A percentile compares a stretch with the other conserved stretches of the same genome.
Conservation (phyloP, 92 coral and sea anemone genomes). For the Porites cylindrica region DNA sequence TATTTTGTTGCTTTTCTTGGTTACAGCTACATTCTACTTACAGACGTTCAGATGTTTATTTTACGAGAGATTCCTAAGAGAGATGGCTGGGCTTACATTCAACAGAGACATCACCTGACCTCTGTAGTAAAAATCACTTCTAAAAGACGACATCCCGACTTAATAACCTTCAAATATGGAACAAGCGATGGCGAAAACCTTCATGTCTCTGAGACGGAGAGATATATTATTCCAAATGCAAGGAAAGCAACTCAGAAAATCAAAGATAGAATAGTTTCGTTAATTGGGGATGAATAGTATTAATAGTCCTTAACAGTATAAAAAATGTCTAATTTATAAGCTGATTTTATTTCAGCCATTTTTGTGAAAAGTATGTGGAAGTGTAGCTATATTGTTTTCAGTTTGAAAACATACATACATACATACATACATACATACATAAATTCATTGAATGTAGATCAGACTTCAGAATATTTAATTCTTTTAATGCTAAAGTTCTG, state of each 20-base stretch:
- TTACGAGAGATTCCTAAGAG: conserved; percentile 88
- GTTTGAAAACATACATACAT: no score
- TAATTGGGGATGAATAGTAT: conserved; percentile 2
- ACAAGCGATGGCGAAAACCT: conserved; percentile 56
- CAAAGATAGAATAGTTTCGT: conserved; percentile 81
- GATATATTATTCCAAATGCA: conserved; percentile 91
- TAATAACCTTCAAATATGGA: conserved; percentile 92
- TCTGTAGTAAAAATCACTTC: conserved; percentile 90
- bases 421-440: no score
- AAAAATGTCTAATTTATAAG: no score
- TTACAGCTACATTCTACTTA: conserved; percentile 87
- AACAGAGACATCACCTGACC: conserved; percentile 84
- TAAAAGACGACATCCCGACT: conserved; percentile 92
- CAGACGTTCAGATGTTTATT: conserved; percentile 90
- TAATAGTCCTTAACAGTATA: no score
- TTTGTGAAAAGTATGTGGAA: no score
- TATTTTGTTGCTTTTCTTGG: not conserved
- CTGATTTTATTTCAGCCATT: no score
- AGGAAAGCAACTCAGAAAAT: conserved; percentile 87
- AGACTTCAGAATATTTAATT: no score
- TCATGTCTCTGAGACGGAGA: conserved; percentile 68
- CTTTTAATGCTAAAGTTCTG: no score
- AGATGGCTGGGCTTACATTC: conserved; percentile 94
- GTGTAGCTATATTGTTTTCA: no score
- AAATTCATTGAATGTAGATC: no score